Conservation (phyloP, 1,140 invertebrate species). For the Drosophila rufa region DNA sequence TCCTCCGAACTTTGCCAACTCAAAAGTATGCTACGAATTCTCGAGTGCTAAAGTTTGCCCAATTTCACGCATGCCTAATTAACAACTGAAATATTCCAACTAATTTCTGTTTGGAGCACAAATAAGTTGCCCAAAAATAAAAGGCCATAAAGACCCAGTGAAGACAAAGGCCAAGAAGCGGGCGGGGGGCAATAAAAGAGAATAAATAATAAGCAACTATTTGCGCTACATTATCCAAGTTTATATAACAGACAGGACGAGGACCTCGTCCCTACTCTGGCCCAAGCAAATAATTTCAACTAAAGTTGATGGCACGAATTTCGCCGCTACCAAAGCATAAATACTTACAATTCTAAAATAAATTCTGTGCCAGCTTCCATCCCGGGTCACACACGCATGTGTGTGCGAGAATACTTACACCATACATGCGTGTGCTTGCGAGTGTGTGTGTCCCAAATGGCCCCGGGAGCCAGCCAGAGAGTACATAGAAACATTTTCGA, state of each 20-base stretch:
- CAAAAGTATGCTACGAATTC: constrained; percentile 41
- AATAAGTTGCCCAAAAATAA: constrained; percentile 66
- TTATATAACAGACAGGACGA: constrained; percentile 67
- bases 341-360: constrained; percentile 82
- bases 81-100: constrained; percentile 78
- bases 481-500: constrained; percentile 81
- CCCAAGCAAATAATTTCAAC: constrained; percentile 77
- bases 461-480: constrained; percentile 50
- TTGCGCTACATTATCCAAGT: constrained; percentile 82
- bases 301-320: constrained; percentile 75
- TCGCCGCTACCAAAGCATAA: constrained; percentile 66
- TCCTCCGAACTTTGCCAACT: constrained; percentile 15
- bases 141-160: constrained; percentile 49
- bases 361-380: constrained; percentile 63
- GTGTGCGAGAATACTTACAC: constrained; percentile 14
- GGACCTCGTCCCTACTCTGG: constrained; percentile 5
- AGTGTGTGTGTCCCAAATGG: constrained; percentile 53
- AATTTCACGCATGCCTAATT: constrained; percentile 81
- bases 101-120: constrained; percentile 70
- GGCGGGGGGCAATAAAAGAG: constrained; percentile 59
- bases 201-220: constrained; percentile 83
- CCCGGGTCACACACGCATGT: constrained; percentile 42
- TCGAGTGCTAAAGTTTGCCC: constrained; percentile 41
- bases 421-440: constrained; percentile 21
- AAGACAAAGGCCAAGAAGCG: constrained; percentile 8